Evolutionary conservation across 2,888 invertebrate genomes (phyloP).

Genomic region (Metallyticus violacea): DNA sequence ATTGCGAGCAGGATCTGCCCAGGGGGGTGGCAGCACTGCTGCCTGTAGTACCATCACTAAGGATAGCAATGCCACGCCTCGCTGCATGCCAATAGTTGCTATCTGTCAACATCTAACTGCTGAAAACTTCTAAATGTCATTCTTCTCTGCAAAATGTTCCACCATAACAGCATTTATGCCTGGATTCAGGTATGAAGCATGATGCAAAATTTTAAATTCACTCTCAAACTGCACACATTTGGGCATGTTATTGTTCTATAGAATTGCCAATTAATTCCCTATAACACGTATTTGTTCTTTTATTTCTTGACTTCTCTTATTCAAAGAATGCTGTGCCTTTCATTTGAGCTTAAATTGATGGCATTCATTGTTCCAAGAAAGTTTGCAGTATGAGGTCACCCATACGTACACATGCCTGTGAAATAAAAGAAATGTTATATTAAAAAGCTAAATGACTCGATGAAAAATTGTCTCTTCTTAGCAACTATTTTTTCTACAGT

Average conservation of each 20-base stretch:
- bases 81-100: neutral
- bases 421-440: neutral
- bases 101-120: neutral
- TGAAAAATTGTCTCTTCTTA: no score
- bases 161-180: neutral
- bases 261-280: neutral
- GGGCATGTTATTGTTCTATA: neutral
- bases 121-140: neutral
- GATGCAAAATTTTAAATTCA: neutral
- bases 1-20: constrained; percentile 78
- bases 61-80: constrained; percentile 26
- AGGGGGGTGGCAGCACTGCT: constrained; percentile 77
- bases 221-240: neutral
- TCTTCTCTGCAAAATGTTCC: neutral
- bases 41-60: constrained; percentile 45
- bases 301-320: neutral
- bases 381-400: no score
- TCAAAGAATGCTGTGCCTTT: neutral
- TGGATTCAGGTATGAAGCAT: neutral
- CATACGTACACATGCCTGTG: neutral
- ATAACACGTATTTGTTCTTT: no score
- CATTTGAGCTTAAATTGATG: neutral
- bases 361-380: no score
- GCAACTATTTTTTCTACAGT: no score
- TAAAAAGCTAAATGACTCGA: no score